Evolutionary conservation across 2,797 vertebrate genomes (phyloP).

Genomic region (Serranus cabrilla): DNA sequence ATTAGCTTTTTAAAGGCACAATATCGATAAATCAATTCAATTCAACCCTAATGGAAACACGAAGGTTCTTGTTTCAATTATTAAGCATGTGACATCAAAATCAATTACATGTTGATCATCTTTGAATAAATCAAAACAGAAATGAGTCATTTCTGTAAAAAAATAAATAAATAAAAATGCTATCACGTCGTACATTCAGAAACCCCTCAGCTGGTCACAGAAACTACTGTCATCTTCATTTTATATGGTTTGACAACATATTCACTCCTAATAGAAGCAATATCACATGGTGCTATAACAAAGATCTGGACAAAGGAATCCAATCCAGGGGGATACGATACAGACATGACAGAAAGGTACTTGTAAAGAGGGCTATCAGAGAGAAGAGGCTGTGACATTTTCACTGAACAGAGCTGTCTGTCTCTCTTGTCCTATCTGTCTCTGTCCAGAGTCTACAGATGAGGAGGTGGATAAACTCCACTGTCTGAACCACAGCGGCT

Average conservation of each 20-base stretch:
- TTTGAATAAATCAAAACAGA: background rate
- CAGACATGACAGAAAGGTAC: slow-evolving; percentile 13
- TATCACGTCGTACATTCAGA: background rate
- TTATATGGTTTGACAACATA: background rate
- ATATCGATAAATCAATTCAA: no score
- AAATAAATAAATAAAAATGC: no score
- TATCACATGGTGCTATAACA: background rate
- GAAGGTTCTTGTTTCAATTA: no score
- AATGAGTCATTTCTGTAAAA: background rate
- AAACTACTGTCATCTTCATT: background rate
- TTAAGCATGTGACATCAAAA: background rate
- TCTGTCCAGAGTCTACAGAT: slow-evolving; percentile 94
- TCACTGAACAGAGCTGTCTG: slow-evolving; percentile 24
- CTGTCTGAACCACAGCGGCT: slow-evolving; percentile 98
- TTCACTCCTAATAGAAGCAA: background rate
- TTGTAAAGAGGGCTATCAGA: slow-evolving; percentile 18
- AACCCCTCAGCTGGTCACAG: background rate
- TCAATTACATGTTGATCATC: background rate
- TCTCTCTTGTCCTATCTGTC: slow-evolving; percentile 27
- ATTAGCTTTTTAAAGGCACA: background rate
- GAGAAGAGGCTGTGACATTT: slow-evolving; percentile 49
- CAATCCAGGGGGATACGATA: background rate
- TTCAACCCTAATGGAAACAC: no score
- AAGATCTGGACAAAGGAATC: background rate
- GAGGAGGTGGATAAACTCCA: slow-evolving; percentile 98